Base-by-base conservation (phyloP, 2,888 invertebrate genomes). In the Bugulina stolonifera region DNA sequence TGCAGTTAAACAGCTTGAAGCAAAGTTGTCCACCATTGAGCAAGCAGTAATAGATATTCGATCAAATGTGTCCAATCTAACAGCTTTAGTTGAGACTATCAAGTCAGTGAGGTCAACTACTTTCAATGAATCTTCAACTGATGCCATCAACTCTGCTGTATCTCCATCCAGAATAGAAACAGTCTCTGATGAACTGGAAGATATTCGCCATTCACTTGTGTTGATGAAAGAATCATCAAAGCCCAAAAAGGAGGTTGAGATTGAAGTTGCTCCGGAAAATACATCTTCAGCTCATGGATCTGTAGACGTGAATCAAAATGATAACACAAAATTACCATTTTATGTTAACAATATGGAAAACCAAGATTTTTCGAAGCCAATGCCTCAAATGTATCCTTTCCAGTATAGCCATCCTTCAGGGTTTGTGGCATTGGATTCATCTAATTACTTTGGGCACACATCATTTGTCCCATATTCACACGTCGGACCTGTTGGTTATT, bases 21-120 rank as follows among this genome's bases (percentile, higher is more conserved):
- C 25, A 64, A 64, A 32, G 32, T 32, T 64, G 5, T 14, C 29
- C 34, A 32, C 64, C 10, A 64, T 64, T 64, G 64, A 64, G 27
- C 64, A 32, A 32, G 32, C 34, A 14, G 64, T 64, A 32, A 14
- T 34, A 10, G 27, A n/a, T 64, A 64, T 64, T 32, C 64, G n/a
- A 32, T 32, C 27, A 3, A 64, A 2, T 3, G 32, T 64, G 32
- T 64, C 64, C 27, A 32, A 34, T 64, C 27, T 64, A 34, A 64
- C 64, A 32, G 10, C 29, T 2, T 14, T 64, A 27, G 64, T 64
- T 14, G 29, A n/a, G 32, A 29, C 27, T 32, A 14, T 64, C 25
- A 57, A 18, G 43, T 43, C 43, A 43, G n/a, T n/a, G n/a, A n/a
- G n/a, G n/a, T n/a, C n/a, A n/a, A n/a, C n/a, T n/a, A n/a, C n/a